These are phyloP conservation scores for Lytechinus pictus DNA, from an alignment of 35 echinoderm and acorn worm species.

Conservation along the genomic window DNA sequence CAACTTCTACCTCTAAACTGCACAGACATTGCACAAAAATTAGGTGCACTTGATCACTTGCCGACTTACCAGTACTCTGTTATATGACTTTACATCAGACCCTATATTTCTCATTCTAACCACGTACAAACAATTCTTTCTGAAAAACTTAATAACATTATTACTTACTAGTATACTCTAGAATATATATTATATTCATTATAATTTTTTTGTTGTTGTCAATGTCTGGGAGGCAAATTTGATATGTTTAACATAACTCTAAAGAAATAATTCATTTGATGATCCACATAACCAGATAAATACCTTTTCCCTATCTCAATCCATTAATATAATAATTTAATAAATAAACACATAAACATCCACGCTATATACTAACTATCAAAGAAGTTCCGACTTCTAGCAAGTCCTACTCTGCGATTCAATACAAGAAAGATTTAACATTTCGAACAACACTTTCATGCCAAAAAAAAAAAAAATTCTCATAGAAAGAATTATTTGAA, in stretches of 20 bases:
- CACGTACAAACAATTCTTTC: background rate
- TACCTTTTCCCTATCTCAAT: background rate
- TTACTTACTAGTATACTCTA: background rate
- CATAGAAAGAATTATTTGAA: no score
- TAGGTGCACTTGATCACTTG: background rate
- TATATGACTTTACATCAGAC: background rate
- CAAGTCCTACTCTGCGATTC: background rate
- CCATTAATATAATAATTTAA: slow-evolving; percentile 36
- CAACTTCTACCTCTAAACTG: background rate
- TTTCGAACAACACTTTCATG: background rate
- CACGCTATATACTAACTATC: background rate
- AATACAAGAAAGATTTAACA: background rate
- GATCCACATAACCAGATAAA: background rate
- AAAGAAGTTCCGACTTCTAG: background rate
- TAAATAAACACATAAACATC: slow-evolving; percentile 32
- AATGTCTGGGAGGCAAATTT: background rate
- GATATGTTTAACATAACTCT: background rate
- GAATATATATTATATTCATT: background rate
- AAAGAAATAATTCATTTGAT: background rate
- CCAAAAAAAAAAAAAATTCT: background rate
- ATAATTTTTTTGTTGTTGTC: background rate
- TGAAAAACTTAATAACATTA: no score
- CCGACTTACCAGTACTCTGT: background rate
- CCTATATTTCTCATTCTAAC: background rate
- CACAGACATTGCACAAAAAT: background rate